phyloP scores from a whole-genome alignment of 2,888 invertebrate genomes.

The Morinoia aosen region DNA sequence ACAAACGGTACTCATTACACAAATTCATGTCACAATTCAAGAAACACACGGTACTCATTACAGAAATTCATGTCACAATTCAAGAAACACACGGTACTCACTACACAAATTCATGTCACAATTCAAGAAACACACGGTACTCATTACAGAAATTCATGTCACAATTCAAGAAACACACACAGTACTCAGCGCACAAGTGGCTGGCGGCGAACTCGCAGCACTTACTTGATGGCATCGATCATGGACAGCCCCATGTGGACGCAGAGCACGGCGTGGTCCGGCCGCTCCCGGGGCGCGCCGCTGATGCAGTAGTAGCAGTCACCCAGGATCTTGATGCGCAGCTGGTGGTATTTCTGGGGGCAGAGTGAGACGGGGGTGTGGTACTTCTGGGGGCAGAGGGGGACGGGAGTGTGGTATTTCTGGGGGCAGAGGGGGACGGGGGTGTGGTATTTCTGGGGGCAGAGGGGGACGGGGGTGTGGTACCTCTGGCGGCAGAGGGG shows the following conservation, averaged over 20 bases:
- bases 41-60: too few species aligned
- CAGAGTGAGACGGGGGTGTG: not conserved
- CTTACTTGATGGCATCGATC: conserved; percentile 96
- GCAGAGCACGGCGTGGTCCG: conserved; percentile 92
- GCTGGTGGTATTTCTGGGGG: conserved; percentile 89
- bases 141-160: too few species aligned
- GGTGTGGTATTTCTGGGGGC: conserved; percentile 84
- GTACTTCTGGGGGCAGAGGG: conserved; percentile 76
- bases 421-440: conserved; percentile 71
- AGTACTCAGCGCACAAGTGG: conserved; percentile 79
- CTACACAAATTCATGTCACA: too few species aligned
- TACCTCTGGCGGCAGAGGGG: too few species aligned
- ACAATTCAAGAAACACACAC: too few species aligned
- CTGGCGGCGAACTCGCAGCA: conserved; percentile 95
- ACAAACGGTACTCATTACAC: too few species aligned
- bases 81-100: too few species aligned
- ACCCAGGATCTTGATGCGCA: conserved; percentile 94
- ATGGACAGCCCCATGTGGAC: conserved; percentile 97
- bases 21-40: too few species aligned
- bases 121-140: too few species aligned
- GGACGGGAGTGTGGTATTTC: conserved; percentile 81
- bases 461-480: not conserved
- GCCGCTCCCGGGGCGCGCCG: conserved; percentile 90
- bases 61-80: too few species aligned
- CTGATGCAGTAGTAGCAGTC: conserved; percentile 99